A percentile compares a stretch with the other conserved stretches of the same genome.
Conservation (phyloP, 2,113 vertebrate genomes). For the Tor tambroides region DNA sequence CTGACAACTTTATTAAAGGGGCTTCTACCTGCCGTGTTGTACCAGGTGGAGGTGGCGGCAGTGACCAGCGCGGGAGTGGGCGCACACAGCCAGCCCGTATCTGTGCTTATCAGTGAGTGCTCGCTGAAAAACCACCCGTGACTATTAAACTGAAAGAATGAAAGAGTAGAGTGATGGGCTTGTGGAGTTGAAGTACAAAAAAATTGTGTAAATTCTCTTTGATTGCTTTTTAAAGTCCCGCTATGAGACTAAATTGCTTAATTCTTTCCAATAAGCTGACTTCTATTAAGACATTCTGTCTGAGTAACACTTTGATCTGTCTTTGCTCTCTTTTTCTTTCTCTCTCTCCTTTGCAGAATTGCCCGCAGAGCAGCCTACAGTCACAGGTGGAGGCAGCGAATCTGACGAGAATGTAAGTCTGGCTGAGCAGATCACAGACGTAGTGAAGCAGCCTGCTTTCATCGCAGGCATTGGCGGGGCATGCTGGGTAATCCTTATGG, state of each 20-base stretch:
- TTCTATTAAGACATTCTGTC: conserved; percentile 17
- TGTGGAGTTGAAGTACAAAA: not conserved
- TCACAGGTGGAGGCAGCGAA: conserved; percentile 62
- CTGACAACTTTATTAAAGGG: conserved; percentile 79
- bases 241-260: conserved; percentile 3
- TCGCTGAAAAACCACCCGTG: not conserved
- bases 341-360: conserved; percentile 72
- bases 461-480: conserved; percentile 89
- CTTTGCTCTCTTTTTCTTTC: not conserved
- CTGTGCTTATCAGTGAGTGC: conserved; percentile 86
- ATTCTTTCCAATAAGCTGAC: conserved; percentile 17
- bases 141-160: not conserved
- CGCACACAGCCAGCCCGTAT: conserved; percentile 79
- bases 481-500: conserved; percentile 91
- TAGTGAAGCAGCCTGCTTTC: conserved; percentile 90
- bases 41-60: conserved; percentile 87
- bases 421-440: conserved; percentile 83
- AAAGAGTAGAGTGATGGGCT: not conserved
- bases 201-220: not conserved
- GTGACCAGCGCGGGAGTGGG: conserved; percentile 88
- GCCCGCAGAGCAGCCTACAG: conserved; percentile 68
- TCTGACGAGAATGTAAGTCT: conserved; percentile 73
- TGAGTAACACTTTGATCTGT: not conserved
- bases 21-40: conserved; percentile 83
- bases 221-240: conserved; percentile 11